Conservation (phyloP, 2,797 vertebrate genomes). For the Mionectes olivaceus region DNA sequence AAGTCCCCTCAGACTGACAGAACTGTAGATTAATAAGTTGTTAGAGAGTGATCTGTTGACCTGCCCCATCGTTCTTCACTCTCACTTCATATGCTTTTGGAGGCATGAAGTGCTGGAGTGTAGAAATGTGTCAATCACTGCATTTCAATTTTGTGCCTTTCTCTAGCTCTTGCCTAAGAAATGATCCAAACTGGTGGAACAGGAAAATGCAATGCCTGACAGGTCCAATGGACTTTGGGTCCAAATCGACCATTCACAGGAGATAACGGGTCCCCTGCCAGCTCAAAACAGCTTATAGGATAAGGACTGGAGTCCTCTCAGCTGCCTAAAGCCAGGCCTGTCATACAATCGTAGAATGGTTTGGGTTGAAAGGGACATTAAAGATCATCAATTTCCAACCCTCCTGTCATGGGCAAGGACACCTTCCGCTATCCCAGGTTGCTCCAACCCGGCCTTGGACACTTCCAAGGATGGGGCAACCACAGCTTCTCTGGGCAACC, state of each 20-base stretch:
- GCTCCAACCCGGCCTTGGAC: fast-evolving
- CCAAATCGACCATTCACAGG: background rate
- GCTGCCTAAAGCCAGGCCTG: background rate
- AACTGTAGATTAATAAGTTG: conserved; percentile 28
- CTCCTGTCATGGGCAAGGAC: background rate
- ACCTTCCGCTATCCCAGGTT: background rate
- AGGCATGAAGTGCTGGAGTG: background rate
- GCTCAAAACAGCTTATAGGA: background rate
- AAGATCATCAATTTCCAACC: background rate
- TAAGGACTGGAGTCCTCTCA: background rate
- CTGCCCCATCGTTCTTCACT: background rate
- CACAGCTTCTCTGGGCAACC: background rate
- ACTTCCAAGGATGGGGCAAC: background rate
- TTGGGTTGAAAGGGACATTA: background rate
- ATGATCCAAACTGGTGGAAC: background rate
- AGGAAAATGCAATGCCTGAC: background rate
- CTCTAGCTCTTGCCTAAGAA: background rate
- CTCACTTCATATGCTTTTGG: background rate
- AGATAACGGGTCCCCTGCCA: background rate
- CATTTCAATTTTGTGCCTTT: background rate
- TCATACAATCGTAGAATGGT: background rate
- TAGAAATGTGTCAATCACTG: background rate
- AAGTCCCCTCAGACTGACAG: background rate
- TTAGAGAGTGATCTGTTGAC: conserved; percentile 14
- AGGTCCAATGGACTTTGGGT: background rate